A percentile compares a stretch with the other conserved stretches of the same genome.
These are phyloP conservation scores for Gobius niger DNA, from an alignment of 2,113 vertebrate species.

Conservation along the genomic window DNA sequence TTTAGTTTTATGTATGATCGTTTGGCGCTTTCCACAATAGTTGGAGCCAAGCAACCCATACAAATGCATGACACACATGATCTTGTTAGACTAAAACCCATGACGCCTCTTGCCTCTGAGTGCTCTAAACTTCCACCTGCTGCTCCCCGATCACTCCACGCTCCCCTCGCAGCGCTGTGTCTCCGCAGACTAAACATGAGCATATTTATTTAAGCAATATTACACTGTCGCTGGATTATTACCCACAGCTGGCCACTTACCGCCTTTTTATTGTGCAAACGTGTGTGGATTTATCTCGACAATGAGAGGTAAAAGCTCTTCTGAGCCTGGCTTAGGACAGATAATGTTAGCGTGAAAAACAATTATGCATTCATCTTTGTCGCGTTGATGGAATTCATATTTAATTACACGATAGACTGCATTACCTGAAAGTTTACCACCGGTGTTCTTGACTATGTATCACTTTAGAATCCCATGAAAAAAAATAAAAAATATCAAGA, in stretches of 20 bases:
- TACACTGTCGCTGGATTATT: conserved; percentile 23
- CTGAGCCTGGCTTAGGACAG: conserved; percentile 21
- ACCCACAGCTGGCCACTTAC: conserved; percentile 19
- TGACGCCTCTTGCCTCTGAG: conserved; percentile 14
- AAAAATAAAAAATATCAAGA: no score
- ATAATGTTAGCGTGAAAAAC: conserved; percentile 49
- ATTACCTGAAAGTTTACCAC: no score
- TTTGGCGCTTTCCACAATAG: not conserved
- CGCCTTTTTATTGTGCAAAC: conserved; percentile 22
- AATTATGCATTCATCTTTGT: conserved; percentile 56
- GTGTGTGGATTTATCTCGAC: conserved; percentile 23
- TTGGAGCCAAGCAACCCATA: not conserved
- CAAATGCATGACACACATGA: conserved; percentile 1
- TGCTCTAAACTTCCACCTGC: not conserved
- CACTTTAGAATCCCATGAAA: no score
- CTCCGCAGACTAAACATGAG: conserved; percentile 21
- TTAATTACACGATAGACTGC: no score
- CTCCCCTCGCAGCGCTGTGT: conserved; percentile 2
- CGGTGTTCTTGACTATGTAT: no score
- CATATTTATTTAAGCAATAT: conserved; percentile 24
- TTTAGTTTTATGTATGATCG: not conserved
- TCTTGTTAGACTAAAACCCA: conserved; percentile 14
- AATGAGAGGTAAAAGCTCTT: conserved; percentile 44
- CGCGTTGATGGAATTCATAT: conserved; percentile 38
- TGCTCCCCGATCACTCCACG: conserved; percentile 11